These are phyloP conservation scores for Rhadinocentrus ornatus DNA, from an alignment of 2,797 vertebrate genomes.

Conservation along the genomic window DNA sequence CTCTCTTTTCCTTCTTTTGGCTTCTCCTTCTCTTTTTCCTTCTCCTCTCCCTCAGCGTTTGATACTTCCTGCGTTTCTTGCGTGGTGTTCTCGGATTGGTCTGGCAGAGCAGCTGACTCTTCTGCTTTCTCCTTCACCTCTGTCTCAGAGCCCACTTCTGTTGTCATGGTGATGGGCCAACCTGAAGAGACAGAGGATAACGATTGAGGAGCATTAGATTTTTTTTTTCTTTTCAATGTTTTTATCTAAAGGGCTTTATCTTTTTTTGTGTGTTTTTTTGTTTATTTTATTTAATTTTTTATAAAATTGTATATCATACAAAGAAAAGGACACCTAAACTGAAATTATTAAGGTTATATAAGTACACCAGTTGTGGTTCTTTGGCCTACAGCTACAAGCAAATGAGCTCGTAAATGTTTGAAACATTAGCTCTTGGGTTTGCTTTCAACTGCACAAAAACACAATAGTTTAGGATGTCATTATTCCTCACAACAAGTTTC, in stretches of 20 bases:
- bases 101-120: constrained; percentile 73
- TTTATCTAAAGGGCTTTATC: not conserved
- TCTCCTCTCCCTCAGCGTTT: constrained; percentile 61
- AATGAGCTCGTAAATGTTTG: constrained; percentile 54
- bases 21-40: constrained; percentile 74
- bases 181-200: constrained; percentile 69
- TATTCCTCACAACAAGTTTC: constrained; percentile 36
- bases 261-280: not conserved
- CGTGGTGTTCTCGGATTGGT: constrained; percentile 60
- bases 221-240: not conserved
- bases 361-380: constrained; percentile 12
- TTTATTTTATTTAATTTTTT: no score
- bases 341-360: not conserved
- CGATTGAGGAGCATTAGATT: not conserved
- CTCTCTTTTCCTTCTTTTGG: constrained; percentile 80
- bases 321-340: constrained; percentile 7
- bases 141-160: constrained; percentile 88
- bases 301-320: not conserved
- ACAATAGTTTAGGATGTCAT: constrained; percentile 39
- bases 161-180: constrained; percentile 89
- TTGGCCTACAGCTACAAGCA: constrained; percentile 24
- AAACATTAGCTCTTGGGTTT: constrained; percentile 40
- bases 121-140: constrained; percentile 90
- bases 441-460: constrained; percentile 37
- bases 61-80: constrained; percentile 68